A percentile compares a stretch with the other conserved stretches of the same genome.
Conservation (phyloP, 2,888 invertebrate species). For the Cheilosia vernalis region DNA sequence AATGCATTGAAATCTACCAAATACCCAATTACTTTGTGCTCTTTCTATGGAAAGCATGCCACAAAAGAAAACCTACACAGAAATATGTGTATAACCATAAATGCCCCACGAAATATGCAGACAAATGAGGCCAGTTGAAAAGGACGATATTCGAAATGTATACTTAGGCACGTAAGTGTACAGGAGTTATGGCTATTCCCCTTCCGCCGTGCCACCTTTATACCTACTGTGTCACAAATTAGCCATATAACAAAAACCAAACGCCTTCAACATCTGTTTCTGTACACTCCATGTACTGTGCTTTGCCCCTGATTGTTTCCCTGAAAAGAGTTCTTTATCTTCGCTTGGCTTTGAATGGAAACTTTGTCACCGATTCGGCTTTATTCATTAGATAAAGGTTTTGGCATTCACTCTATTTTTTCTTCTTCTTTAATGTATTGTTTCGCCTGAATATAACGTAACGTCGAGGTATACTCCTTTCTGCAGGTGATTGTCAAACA, state of each 20-base stretch:
- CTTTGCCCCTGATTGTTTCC: background rate
- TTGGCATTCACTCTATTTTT: slow-evolving; percentile 4
- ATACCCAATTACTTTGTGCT: no score
- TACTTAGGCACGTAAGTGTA: no score
- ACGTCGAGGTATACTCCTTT: slow-evolving; percentile 9
- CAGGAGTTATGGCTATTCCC: no score
- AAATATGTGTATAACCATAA: no score
- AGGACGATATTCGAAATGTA: no score
- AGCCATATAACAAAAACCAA: background rate
- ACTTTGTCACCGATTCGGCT: slow-evolving; percentile 16
- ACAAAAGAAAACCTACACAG: no score
- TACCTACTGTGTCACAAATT: background rate
- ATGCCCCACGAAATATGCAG: no score
- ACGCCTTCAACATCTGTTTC: background rate
- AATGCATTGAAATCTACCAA: no score
- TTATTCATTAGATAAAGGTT: slow-evolving; percentile 9
- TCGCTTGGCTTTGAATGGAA: slow-evolving; percentile 27
- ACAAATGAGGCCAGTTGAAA: no score
- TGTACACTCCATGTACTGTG: background rate
- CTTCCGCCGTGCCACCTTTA: no score
- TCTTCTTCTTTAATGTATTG: slow-evolving; percentile 1
- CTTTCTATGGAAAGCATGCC: no score
- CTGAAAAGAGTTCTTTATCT: slow-evolving; percentile 19
- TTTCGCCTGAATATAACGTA: slow-evolving; percentile 28
- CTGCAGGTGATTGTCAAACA: slow-evolving; percentile 37